Evolutionary conservation across 2,888 invertebrate species (phyloP).

Genomic region (Drymonia ruficornis): DNA sequence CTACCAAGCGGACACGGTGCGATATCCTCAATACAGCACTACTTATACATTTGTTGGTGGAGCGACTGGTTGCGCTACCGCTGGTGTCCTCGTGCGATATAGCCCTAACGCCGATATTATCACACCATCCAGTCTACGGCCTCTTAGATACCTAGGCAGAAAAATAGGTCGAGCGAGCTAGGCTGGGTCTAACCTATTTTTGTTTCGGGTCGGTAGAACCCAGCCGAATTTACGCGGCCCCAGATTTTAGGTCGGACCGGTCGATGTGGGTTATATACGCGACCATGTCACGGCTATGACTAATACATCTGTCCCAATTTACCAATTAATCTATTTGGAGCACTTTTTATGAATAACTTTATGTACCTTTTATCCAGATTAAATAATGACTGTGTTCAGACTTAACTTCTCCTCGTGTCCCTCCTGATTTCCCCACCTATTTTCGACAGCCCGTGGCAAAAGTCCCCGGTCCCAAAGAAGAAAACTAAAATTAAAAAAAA

Average conservation of each 20-base stretch:
- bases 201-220: background rate
- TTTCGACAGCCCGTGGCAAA: no score
- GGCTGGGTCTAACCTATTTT: background rate
- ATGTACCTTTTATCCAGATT: background rate
- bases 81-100: no score
- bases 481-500: no score
- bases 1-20: no score
- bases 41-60: no score
- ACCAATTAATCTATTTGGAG: constrained; percentile 1
- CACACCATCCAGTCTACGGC: background rate
- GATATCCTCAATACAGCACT: no score
- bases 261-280: background rate
- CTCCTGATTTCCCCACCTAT: no score
- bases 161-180: background rate
- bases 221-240: no score
- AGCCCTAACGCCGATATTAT: no score
- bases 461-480: no score
- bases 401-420: no score
- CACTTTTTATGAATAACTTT: constrained; percentile 5
- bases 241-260: constrained; percentile 1
- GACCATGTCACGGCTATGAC: background rate
- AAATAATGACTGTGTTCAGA: background rate
- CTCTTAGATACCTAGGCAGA: background rate
- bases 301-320: constrained; percentile 3
- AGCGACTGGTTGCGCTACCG: no score